Evolutionary conservation across 2,888 invertebrate species (phyloP).

Genomic region (Aquatica leii): DNA sequence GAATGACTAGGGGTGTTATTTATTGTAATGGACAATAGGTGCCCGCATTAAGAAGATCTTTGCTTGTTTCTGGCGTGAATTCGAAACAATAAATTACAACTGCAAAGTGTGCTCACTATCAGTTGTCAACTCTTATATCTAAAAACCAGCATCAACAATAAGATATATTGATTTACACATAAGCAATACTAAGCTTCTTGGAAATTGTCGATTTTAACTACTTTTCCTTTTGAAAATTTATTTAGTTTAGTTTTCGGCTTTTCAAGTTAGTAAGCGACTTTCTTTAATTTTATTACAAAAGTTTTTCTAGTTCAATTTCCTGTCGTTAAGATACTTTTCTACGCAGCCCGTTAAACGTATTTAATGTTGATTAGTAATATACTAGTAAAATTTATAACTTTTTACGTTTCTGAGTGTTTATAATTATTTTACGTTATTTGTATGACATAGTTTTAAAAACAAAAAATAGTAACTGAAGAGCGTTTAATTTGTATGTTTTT

Average conservation of each 20-base stretch:
- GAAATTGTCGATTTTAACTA: slow-evolving; percentile 25
- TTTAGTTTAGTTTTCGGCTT: slow-evolving; percentile 22
- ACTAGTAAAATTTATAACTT: no score
- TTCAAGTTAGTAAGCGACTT: slow-evolving; percentile 17
- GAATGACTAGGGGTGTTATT: slow-evolving; percentile 29
- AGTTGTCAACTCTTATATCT: slow-evolving; percentile 25
- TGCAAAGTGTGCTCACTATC: slow-evolving; percentile 32
- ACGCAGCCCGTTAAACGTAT: no score
- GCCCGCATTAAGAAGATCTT: slow-evolving; percentile 28
- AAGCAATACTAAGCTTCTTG: slow-evolving; percentile 26
- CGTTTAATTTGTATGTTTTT: no score
- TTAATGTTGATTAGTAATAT: no score
- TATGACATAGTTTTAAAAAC: no score
- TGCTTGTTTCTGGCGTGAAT: slow-evolving; percentile 29
- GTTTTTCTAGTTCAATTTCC: slow-evolving; percentile 23
- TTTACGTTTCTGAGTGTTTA: no score
- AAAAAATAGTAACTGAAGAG: no score
- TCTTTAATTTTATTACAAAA: slow-evolving; percentile 28
- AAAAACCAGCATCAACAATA: slow-evolving; percentile 28
- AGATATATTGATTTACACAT: slow-evolving; percentile 21
- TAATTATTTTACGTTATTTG: no score
- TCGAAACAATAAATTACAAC: slow-evolving; percentile 32
- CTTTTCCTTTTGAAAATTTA: slow-evolving; percentile 29
- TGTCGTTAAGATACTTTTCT: slow-evolving; percentile 11
- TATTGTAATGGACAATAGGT: slow-evolving; percentile 36